Percentiles rank a stretch among this genome's conserved stretches.
phyloP scores from a whole-genome alignment of 2,113 vertebrate species.

The Rhea americana region DNA sequence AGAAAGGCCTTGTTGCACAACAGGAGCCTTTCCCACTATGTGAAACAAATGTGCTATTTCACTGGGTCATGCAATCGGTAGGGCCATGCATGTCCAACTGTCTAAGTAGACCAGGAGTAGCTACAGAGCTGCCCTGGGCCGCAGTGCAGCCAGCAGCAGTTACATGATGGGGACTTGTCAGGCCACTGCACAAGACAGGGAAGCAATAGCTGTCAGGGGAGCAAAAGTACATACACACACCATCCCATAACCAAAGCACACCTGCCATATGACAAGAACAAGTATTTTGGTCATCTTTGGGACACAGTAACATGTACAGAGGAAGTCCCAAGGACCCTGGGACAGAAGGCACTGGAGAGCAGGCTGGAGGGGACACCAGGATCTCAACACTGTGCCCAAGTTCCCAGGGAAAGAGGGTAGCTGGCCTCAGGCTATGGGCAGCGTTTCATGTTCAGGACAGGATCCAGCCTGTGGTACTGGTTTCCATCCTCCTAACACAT shows the following conservation, averaged over 20 bases:
- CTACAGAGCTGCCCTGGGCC: no score
- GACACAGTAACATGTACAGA: neutral
- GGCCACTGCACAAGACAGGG: neutral
- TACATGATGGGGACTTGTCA: no score
- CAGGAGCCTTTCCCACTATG: fast-evolving
- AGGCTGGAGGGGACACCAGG: neutral
- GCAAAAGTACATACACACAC: neutral
- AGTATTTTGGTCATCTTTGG: neutral
- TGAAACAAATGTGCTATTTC: neutral
- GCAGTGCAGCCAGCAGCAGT: no score
- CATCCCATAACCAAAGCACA: fast-evolving
- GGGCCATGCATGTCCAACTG: fast-evolving
- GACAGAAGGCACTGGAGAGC: neutral
- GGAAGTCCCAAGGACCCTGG: neutral
- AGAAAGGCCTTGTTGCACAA: neutral
- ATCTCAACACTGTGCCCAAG: neutral
- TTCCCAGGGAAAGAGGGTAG: neutral
- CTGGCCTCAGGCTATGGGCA: neutral
- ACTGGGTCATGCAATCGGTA: no score
- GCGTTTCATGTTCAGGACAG: neutral
- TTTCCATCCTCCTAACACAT: neutral
- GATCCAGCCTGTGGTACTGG: neutral
- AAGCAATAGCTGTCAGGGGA: neutral
- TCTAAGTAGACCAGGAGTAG: neutral
- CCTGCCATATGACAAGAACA: neutral